Percentiles rank a stretch among this genome's conserved stretches.
Evolutionary conservation across 2,888 invertebrate genomes (phyloP).

Genomic region (Doris montereyensis): DNA sequence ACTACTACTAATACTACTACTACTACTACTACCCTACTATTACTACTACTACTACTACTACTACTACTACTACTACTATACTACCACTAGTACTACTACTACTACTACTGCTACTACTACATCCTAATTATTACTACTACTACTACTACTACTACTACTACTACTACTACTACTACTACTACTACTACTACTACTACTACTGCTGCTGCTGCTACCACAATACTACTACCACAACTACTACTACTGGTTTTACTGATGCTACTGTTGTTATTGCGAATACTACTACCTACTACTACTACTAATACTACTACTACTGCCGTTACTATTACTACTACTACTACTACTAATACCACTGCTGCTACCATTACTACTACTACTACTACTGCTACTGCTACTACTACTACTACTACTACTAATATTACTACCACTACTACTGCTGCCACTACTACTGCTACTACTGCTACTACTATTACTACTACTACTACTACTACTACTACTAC

Average conservation of each 20-base stretch:
- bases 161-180: background rate
- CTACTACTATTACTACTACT: slow-evolving; percentile 34
- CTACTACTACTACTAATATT: slow-evolving; percentile 2
- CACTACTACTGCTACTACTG: background rate
- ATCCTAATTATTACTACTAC: too few species aligned
- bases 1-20: background rate
- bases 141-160: slow-evolving; percentile 22
- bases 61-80: slow-evolving; percentile 17
- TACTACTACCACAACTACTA: background rate
- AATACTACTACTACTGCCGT: slow-evolving; percentile 34
- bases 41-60: slow-evolving; percentile 23
- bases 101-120: slow-evolving; percentile 23
- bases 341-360: slow-evolving; percentile 16
- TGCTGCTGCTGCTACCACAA: background rate
- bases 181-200: background rate
- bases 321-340: background rate
- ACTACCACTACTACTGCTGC: slow-evolving; percentile 7
- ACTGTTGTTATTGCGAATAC: background rate
- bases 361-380: slow-evolving; percentile 36
- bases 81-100: slow-evolving; percentile 18
- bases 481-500: slow-evolving; percentile 39
- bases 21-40: background rate
- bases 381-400: slow-evolving; percentile 37
- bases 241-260: background rate
- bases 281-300: slow-evolving; percentile 27